Evolutionary conservation across 2,888 invertebrate genomes (phyloP).

Genomic region (Aphidius colemani): DNA sequence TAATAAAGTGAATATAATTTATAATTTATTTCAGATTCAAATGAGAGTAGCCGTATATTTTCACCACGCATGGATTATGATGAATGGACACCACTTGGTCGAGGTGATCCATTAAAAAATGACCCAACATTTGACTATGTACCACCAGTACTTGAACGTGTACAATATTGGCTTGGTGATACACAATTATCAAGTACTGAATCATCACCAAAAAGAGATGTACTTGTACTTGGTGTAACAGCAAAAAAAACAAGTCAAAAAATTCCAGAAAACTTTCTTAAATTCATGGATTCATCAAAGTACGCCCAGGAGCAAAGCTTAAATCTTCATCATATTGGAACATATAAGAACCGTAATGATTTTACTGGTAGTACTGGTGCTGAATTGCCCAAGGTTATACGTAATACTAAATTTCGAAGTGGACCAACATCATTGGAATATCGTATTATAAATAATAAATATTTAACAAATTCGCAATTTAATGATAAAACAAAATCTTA

Average conservation of each 20-base stretch:
- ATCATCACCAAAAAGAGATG: slow-evolving; percentile 71
- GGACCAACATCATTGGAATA: slow-evolving; percentile 25
- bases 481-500: slow-evolving; percentile 63
- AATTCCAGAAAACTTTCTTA: slow-evolving; percentile 59
- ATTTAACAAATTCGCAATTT: slow-evolving; percentile 44
- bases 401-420: slow-evolving; percentile 48
- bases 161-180: slow-evolving; percentile 77
- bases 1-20: too few relatives aligned
- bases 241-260: slow-evolving; percentile 70
- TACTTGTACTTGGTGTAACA: slow-evolving; percentile 71
- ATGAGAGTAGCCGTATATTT: slow-evolving; percentile 60
- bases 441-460: slow-evolving; percentile 37
- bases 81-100: slow-evolving; percentile 83
- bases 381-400: slow-evolving; percentile 57
- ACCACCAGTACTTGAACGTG: slow-evolving; percentile 77
- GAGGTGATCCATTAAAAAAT: slow-evolving; percentile 80
- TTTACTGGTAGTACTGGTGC: slow-evolving; percentile 49
- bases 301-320: slow-evolving; percentile 48
- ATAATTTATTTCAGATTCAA: slow-evolving; percentile 34
- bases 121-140: slow-evolving; percentile 86
- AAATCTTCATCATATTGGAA: slow-evolving; percentile 40
- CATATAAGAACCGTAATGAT: slow-evolving; percentile 34
- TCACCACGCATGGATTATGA: slow-evolving; percentile 82
- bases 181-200: slow-evolving; percentile 63
- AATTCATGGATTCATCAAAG: slow-evolving; percentile 63